Percentiles rank a stretch among this genome's conserved stretches.
Evolutionary conservation across 2,888 invertebrate genomes (phyloP).

Genomic region (Ornithoptera priamus): DNA sequence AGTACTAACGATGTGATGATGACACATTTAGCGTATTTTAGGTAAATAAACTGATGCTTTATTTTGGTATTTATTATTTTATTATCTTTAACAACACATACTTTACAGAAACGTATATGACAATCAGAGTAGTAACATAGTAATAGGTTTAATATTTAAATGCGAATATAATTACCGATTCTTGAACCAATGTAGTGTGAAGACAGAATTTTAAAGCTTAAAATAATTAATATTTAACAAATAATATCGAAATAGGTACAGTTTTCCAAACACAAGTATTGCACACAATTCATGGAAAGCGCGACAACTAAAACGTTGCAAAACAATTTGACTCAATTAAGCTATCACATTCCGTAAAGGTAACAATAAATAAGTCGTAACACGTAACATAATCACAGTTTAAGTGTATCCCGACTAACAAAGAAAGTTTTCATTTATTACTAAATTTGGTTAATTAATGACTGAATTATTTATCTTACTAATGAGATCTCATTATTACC

Average conservation of each 20-base stretch:
- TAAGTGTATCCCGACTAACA: conserved; percentile 79
- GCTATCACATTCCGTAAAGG: conserved; percentile 72
- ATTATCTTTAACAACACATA: conserved; percentile 82
- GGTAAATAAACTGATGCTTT: conserved; percentile 41
- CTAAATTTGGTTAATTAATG: conserved; percentile 77
- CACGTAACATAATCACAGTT: conserved; percentile 78
- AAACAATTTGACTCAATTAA: conserved; percentile 67
- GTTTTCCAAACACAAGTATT: conserved; percentile 52
- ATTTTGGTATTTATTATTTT: conserved; percentile 76
- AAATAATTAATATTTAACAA: conserved; percentile 39
- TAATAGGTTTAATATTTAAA: conserved; percentile 73
- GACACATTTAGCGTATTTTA: neutral
- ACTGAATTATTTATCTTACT: conserved; percentile 76
- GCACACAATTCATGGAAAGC: conserved; percentile 55
- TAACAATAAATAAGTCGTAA: conserved; percentile 75
- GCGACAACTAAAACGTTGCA: conserved; percentile 60
- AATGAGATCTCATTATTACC: conserved; percentile 76
- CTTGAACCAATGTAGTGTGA: conserved; percentile 55
- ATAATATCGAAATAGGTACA: conserved; percentile 45
- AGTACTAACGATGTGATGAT: neutral
- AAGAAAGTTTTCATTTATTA: conserved; percentile 70
- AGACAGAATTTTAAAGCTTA: conserved; percentile 42
- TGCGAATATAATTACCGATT: conserved; percentile 68
- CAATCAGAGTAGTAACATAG: conserved; percentile 78
- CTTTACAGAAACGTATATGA: conserved; percentile 81